Percentiles rank a stretch among this genome's conserved stretches.
Conservation (phyloP, 1,140 invertebrate genomes). For the Hycleus cichorii region DNA sequence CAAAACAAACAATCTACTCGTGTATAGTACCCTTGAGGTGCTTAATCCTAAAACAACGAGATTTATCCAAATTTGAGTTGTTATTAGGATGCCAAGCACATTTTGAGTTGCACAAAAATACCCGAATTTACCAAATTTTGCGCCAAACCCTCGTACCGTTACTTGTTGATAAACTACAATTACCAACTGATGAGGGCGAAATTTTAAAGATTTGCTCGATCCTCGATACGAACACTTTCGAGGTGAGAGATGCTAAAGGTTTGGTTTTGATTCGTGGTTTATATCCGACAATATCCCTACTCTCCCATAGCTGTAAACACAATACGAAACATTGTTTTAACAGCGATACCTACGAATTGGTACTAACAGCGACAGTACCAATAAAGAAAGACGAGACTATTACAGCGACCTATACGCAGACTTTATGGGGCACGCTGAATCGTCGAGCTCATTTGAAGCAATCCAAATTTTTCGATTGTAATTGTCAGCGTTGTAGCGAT, state of each 20-base stretch:
- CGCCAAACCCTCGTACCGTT: conserved; percentile 54
- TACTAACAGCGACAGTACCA: conserved; percentile 48
- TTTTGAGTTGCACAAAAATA: conserved; percentile 49
- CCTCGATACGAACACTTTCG: conserved; percentile 60
- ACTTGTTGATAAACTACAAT: conserved; percentile 48
- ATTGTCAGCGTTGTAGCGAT: conserved; percentile 53
- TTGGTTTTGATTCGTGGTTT: conserved; percentile 49
- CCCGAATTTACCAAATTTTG: conserved; percentile 50
- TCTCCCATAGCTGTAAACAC: conserved; percentile 55
- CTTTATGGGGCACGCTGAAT: conserved; percentile 54
- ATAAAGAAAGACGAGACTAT: conserved; percentile 57
- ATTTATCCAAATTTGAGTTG: conserved; percentile 43
- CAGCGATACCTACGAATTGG: conserved; percentile 31
- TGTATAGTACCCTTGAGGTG: conserved; percentile 57
- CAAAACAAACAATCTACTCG: conserved; percentile 51
- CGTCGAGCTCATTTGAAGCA: conserved; percentile 50
- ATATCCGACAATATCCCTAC: conserved; percentile 52
- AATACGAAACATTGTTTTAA: conserved; percentile 54
- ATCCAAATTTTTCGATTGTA: conserved; percentile 57
- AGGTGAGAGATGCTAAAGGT: conserved; percentile 45
- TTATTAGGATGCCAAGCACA: conserved; percentile 50
- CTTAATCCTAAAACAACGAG: conserved; percentile 48
- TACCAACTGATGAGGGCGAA: conserved; percentile 48
- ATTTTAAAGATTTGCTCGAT: conserved; percentile 58
- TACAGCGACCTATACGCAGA: conserved; percentile 57